A percentile compares a stretch with the other conserved stretches of the same genome.
phyloP scores from a whole-genome alignment of 92 coral and sea anemone species.

The Montipora capitata region DNA sequence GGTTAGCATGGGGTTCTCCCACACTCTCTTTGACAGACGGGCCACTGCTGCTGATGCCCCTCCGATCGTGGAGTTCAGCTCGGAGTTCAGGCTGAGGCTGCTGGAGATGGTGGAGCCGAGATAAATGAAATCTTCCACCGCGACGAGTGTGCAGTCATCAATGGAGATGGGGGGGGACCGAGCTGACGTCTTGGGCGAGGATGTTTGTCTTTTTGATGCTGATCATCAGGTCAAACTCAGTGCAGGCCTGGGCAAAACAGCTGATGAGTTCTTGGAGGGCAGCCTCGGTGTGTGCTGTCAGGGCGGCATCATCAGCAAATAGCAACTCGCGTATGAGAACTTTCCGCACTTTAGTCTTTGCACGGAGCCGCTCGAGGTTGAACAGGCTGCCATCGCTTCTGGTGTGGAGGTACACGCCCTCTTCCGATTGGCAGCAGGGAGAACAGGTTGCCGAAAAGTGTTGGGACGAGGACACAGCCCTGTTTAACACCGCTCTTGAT shows the following conservation, averaged over 20 bases:
- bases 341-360: constrained; percentile 2
- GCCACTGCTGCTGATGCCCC: constrained; percentile 31
- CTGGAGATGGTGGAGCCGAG: constrained; percentile 28
- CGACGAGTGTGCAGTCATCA: not conserved
- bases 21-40: constrained; percentile 25
- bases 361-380: not conserved
- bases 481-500: constrained; percentile 50
- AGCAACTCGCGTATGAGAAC: constrained; percentile 23
- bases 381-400: too few relatives aligned
- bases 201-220: constrained; percentile 61
- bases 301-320: constrained; percentile 14
- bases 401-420: too few relatives aligned
- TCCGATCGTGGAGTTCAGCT: constrained; percentile 24
- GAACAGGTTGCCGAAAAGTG: not conserved
- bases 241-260: constrained; percentile 37
- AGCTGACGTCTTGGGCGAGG: not conserved
- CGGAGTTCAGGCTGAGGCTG: constrained; percentile 24
- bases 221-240: constrained; percentile 56
- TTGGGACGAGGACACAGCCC: constrained; percentile 68
- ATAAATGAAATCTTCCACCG: constrained; percentile 12
- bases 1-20: constrained; percentile 24
- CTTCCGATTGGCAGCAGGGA: too few relatives aligned
- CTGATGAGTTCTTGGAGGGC: constrained; percentile 4
- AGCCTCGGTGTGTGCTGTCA: not conserved
- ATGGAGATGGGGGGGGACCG: not conserved